Percentiles rank a stretch among this genome's conserved stretches.
Conservation (phyloP, 2,888 invertebrate genomes). For the Lasioglossum figueresi region DNA sequence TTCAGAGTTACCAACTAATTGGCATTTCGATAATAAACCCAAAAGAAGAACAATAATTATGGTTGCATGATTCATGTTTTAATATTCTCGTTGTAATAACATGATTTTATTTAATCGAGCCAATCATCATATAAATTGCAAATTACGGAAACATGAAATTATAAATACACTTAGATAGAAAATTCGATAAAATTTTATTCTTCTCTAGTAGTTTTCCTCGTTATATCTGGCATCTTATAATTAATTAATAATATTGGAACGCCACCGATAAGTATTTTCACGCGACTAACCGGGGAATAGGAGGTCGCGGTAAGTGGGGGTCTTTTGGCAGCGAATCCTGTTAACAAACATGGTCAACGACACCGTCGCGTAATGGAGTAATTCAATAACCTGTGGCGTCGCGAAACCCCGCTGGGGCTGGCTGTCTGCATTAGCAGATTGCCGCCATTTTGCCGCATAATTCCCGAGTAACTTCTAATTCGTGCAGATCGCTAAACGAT, state of each 20-base stretch:
- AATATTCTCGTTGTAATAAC: neutral
- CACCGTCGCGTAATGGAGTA: slow-evolving; percentile 5
- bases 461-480: neutral
- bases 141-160: neutral
- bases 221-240: neutral
- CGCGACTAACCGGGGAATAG: neutral
- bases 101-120: neutral
- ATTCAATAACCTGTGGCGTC: slow-evolving; percentile 11
- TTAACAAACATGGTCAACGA: slow-evolving; percentile 17
- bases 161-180: neutral
- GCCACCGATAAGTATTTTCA: neutral
- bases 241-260: neutral
- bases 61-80: no score
- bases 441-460: slow-evolving; percentile 8
- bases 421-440: slow-evolving; percentile 31
- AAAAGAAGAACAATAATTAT: no score
- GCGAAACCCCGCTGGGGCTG: neutral
- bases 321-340: slow-evolving; percentile 1
- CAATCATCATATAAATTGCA: neutral
- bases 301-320: neutral
- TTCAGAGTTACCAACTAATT: no score
- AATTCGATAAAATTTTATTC: neutral
- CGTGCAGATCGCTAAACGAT: neutral
- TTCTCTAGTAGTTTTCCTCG: neutral
- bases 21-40: no score